phyloP scores from a whole-genome alignment of 1,140 invertebrate genomes.

The Triops cancriformis region DNA sequence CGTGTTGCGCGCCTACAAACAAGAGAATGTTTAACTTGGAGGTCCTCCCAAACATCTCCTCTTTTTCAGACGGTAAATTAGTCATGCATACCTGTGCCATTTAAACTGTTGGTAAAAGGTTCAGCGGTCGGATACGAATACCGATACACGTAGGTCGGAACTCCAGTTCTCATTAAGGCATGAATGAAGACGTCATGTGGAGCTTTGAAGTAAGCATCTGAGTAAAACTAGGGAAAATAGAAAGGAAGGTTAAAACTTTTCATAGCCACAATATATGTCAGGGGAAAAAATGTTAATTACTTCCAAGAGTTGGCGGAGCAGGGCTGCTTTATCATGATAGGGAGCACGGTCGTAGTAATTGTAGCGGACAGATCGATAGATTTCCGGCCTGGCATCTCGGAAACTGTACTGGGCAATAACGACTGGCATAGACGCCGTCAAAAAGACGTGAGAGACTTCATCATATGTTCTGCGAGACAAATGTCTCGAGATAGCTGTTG shows the following conservation, averaged over 20 bases:
- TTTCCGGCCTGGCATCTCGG: slow-evolving; percentile 32
- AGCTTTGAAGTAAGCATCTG: slow-evolving; percentile 38
- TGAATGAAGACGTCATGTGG: slow-evolving; percentile 36
- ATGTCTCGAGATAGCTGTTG: slow-evolving; percentile 35
- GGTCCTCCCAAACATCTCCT: not conserved
- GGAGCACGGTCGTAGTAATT: slow-evolving; percentile 42
- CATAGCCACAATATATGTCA: not conserved
- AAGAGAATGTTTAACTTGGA: slow-evolving; percentile 19
- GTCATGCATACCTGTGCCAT: slow-evolving; percentile 30
- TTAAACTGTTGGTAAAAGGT: slow-evolving; percentile 37
- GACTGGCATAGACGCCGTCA: slow-evolving; percentile 43
- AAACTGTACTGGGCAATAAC: slow-evolving; percentile 40
- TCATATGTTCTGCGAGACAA: slow-evolving; percentile 43
- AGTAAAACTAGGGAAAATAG: slow-evolving; percentile 37
- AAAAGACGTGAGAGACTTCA: slow-evolving; percentile 43
- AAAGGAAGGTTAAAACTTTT: not conserved
- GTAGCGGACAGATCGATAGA: slow-evolving; percentile 45
- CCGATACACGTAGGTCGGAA: slow-evolving; percentile 38
- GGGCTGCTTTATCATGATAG: slow-evolving; percentile 35
- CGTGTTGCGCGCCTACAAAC: slow-evolving; percentile 48
- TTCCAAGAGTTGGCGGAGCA: slow-evolving; percentile 33
- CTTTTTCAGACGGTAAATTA: slow-evolving; percentile 16
- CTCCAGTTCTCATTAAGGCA: slow-evolving; percentile 31
- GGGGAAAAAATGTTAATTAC: slow-evolving; percentile 27
- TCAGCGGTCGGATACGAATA: slow-evolving; percentile 42